Conservation (phyloP, 2,113 vertebrate genomes). For the Motacilla alba region DNA sequence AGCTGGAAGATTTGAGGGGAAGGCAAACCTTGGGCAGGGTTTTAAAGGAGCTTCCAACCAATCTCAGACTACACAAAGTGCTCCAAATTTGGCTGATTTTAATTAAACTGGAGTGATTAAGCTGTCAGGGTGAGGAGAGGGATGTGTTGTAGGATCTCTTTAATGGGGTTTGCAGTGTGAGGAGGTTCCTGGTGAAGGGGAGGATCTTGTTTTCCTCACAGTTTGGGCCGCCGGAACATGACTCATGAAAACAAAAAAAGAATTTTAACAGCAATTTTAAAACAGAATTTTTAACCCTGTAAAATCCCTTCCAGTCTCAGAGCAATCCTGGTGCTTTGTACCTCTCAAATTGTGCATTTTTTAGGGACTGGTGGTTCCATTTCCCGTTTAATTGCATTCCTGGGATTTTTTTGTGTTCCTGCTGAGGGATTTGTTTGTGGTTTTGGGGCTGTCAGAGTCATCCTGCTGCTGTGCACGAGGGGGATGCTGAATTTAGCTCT, state of each 20-base stretch:
- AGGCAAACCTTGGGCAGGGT: neutral
- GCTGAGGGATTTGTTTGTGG: neutral
- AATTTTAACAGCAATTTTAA: neutral
- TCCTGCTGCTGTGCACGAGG: neutral
- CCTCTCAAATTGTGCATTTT: neutral
- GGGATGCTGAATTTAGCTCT: neutral
- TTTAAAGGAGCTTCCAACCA: neutral
- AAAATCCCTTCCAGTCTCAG: neutral
- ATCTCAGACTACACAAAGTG: neutral
- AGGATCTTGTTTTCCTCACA: neutral
- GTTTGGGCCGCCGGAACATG: neutral
- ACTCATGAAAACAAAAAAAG: neutral
- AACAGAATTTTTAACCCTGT: neutral
- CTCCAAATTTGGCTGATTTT: neutral
- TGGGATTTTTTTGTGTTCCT: neutral
- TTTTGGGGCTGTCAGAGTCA: neutral
- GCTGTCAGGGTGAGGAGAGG: neutral
- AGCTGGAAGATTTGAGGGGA: neutral
- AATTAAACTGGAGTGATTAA: neutral
- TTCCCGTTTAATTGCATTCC: neutral
- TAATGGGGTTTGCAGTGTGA: neutral
- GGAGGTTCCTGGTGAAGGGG: neutral
- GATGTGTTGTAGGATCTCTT: neutral
- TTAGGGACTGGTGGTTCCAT: neutral
- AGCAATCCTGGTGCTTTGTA: neutral